These are phyloP conservation scores for Carterocephalus palaemon DNA, from an alignment of 2,888 invertebrate species.

Conservation along the genomic window DNA sequence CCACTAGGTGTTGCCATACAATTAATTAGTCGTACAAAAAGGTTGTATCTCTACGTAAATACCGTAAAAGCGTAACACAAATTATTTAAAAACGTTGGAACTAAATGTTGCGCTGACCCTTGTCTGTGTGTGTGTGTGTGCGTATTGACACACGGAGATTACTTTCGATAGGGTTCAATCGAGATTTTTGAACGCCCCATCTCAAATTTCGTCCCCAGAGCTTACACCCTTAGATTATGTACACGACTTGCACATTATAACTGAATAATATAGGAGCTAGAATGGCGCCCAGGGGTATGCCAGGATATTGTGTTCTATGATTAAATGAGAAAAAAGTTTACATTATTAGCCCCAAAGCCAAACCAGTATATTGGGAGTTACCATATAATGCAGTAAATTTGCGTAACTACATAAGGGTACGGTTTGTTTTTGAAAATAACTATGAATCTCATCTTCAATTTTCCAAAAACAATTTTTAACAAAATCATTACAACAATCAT, in stretches of 20 bases:
- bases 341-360: constrained; percentile 3
- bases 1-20: no score
- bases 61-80: no score
- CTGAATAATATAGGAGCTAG: constrained; percentile 59
- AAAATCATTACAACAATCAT: no score
- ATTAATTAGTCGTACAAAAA: no score
- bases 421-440: no score
- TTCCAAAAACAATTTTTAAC: no score
- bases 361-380: neutral
- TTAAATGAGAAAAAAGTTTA: constrained; percentile 20
- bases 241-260: constrained; percentile 55
- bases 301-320: constrained; percentile 31
- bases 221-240: constrained; percentile 52
- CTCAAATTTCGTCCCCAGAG: constrained; percentile 63
- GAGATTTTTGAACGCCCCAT: constrained; percentile 66
- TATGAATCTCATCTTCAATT: no score
- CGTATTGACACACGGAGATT: constrained; percentile 31
- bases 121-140: constrained; percentile 42
- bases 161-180: constrained; percentile 42
- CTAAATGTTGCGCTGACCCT: constrained; percentile 25
- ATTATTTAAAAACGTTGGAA: no score
- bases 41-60: no score
- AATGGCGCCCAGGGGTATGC: constrained; percentile 48
- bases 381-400: no score
- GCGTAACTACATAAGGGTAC: no score